Conservation (phyloP, 1,140 invertebrate species). For the Bradysia coprophila region DNA sequence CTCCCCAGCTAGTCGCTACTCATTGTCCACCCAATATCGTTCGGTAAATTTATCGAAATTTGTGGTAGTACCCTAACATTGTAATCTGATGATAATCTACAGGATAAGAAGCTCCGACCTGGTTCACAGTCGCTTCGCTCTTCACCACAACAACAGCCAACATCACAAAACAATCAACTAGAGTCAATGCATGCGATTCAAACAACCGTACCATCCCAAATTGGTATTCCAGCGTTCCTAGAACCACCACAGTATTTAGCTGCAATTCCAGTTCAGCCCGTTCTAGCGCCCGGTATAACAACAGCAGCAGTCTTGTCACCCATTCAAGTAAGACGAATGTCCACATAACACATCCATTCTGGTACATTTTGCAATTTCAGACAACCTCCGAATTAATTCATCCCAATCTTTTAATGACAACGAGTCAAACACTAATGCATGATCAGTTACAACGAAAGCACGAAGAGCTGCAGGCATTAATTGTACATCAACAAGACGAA, state of each 20-base stretch:
- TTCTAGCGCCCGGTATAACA: not conserved
- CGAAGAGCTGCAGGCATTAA: slow-evolving; percentile 64
- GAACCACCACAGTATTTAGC: not conserved
- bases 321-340: not conserved
- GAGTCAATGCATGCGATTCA: not conserved
- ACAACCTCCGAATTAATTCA: not conserved
- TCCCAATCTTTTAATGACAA: not conserved
- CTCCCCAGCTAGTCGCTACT: slow-evolving; percentile 40
- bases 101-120: too few species aligned
- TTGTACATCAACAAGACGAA: slow-evolving; percentile 72
- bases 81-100: not conserved
- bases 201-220: slow-evolving; percentile 6
- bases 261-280: not conserved
- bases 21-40: slow-evolving; percentile 28
- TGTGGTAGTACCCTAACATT: not conserved
- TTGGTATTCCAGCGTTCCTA: not conserved
- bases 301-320: not conserved
- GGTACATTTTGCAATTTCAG: not conserved
- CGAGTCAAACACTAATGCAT: slow-evolving; percentile 33
- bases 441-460: slow-evolving; percentile 67
- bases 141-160: too few species aligned
- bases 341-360: not conserved
- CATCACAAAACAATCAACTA: not conserved
- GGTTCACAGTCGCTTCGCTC: too few species aligned
- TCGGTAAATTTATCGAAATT: slow-evolving; percentile 18